A percentile compares a stretch with the other conserved stretches of the same genome.
Evolutionary conservation across 2,888 invertebrate species (phyloP).

Genomic region (Cecidostiba fungosa): DNA sequence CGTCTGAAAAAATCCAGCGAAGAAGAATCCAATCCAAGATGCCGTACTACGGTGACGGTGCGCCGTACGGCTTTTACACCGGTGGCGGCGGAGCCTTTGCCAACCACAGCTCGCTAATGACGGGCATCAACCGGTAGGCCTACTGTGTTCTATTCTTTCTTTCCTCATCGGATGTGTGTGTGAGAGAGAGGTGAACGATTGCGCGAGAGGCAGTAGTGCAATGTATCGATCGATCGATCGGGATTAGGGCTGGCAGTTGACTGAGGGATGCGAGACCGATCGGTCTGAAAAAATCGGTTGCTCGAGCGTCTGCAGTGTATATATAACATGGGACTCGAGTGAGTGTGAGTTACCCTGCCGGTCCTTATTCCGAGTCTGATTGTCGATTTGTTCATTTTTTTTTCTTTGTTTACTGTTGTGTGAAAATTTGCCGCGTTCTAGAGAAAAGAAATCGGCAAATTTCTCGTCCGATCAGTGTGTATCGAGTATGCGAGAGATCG

Average conservation of each 20-base stretch:
- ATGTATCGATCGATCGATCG: slow-evolving; percentile 10
- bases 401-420: not conserved
- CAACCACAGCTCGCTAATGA: slow-evolving; percentile 79
- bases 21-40: slow-evolving; percentile 66
- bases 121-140: slow-evolving; percentile 70
- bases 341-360: not conserved
- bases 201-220: not conserved
- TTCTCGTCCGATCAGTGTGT: too few species aligned
- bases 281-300: not conserved
- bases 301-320: not conserved
- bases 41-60: slow-evolving; percentile 78
- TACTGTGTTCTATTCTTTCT: not conserved
- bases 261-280: not conserved
- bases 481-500: not conserved
- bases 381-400: not conserved
- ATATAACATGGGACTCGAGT: not conserved
- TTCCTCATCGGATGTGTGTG: not conserved
- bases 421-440: too few species aligned
- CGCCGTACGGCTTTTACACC: slow-evolving; percentile 72
- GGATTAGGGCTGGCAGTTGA: not conserved
- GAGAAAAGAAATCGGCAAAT: too few species aligned
- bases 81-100: slow-evolving; percentile 72
- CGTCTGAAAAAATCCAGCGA: not conserved
- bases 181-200: not conserved
- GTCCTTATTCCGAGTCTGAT: not conserved